Percentiles rank a stretch among this genome's conserved stretches.
Conservation (phyloP, 2,888 invertebrate species). For the Vannuccia rotundouncinata region DNA sequence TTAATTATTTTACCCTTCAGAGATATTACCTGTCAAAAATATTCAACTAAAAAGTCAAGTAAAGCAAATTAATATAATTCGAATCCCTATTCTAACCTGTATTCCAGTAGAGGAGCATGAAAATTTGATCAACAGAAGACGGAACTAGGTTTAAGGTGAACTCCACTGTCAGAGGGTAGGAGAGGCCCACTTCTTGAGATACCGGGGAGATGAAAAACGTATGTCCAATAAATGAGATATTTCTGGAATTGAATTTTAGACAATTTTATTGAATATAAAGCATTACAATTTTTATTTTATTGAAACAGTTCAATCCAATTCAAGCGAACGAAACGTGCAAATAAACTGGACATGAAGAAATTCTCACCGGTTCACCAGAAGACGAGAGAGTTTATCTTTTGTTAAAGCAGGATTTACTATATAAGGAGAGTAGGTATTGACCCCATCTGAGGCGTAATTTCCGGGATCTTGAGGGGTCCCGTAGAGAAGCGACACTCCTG, state of each 20-base stretch:
- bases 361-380: neutral
- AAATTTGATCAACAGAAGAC: neutral
- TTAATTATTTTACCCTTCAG: too few relatives aligned
- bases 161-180: neutral
- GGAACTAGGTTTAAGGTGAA: neutral
- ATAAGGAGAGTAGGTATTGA: neutral
- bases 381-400: neutral
- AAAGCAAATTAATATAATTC: neutral
- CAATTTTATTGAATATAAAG: neutral
- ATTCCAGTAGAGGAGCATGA: neutral
- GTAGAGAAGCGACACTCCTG: neutral
- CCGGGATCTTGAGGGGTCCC: neutral
- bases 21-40: too few relatives aligned
- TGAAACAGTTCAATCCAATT: too few relatives aligned
- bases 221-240: neutral
- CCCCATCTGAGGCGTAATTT: neutral
- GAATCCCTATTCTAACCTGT: neutral
- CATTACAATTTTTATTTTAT: too few relatives aligned
- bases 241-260: neutral
- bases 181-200: neutral
- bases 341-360: too few relatives aligned
- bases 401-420: neutral
- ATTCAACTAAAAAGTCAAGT: too few relatives aligned
- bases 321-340: too few relatives aligned
- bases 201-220: slow-evolving; percentile 21